These are phyloP conservation scores for Mohoua ochrocephala DNA, from an alignment of 2,113 vertebrate species.

Conservation along the genomic window DNA sequence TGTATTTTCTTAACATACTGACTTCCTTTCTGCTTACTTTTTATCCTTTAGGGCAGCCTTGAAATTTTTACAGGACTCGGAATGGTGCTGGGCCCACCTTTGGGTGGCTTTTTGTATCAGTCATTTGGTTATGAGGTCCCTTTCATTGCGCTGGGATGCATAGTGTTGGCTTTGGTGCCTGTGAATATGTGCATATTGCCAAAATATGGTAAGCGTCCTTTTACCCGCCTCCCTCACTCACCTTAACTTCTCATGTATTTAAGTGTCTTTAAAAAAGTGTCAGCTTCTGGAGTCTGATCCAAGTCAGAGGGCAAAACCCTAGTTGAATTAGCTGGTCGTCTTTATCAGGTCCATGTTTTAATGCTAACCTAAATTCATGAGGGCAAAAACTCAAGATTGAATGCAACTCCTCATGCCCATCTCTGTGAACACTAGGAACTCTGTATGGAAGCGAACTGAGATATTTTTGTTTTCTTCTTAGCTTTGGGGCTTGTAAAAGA, in stretches of 20 bases:
- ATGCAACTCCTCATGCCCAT: not conserved
- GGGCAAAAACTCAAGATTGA: not conserved
- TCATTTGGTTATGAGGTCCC: conserved; percentile 89
- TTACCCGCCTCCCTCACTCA: not conserved
- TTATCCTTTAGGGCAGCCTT: conserved; percentile 81
- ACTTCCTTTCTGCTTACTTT: not conserved
- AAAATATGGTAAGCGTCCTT: conserved; percentile 75
- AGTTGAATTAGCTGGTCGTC: not conserved
- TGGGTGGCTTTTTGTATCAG: conserved; percentile 92
- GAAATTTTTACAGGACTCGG: conserved; percentile 91
- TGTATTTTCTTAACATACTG: not conserved
- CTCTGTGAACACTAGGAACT: not conserved
- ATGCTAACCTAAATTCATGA: not conserved
- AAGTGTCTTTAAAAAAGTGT: not conserved
- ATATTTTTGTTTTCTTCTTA: not conserved
- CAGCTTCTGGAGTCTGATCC: not conserved
- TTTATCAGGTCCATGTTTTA: not conserved
- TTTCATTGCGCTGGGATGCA: conserved; percentile 84
- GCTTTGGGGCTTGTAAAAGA: not conserved
- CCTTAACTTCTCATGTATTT: not conserved
- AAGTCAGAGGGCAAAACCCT: not conserved
- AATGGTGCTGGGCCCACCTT: conserved; percentile 87
- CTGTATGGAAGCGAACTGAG: not conserved
- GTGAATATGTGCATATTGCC: conserved; percentile 87
- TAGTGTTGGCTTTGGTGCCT: conserved; percentile 85